phyloP scores from a whole-genome alignment of 2,113 vertebrate genomes.

The Zosterops borbonicus region DNA sequence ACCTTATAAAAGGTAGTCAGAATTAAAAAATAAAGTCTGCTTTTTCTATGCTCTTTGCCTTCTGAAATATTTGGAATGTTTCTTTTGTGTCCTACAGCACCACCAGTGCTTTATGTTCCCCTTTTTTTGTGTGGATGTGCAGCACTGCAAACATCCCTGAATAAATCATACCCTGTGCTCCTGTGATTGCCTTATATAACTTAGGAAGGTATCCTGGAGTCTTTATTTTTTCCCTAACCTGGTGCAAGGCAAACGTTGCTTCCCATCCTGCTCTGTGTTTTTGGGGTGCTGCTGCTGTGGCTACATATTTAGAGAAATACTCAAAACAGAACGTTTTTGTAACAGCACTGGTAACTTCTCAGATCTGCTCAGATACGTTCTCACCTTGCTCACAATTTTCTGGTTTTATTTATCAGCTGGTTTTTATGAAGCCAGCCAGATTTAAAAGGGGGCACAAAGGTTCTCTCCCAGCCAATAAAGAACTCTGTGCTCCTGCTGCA shows the following conservation, averaged over 20 bases:
- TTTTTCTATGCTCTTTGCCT: no score
- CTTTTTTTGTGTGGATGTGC: background rate
- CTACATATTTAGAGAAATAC: background rate
- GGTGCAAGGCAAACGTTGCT: fast-evolving
- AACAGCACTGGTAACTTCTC: background rate
- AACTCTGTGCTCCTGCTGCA: background rate
- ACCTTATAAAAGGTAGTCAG: no score
- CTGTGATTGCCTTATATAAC: background rate
- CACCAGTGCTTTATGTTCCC: background rate
- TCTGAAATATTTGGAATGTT: no score
- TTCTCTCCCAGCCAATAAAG: background rate
- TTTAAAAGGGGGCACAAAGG: background rate
- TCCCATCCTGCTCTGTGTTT: background rate
- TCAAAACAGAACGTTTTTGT: background rate
- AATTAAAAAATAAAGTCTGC: no score
- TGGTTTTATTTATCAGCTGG: background rate
- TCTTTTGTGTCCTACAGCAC: no score
- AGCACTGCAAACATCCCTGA: background rate
- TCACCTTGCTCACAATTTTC: background rate
- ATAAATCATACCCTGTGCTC: background rate
- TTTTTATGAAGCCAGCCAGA: background rate
- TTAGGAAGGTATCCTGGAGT: background rate
- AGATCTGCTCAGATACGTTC: background rate
- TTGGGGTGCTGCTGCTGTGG: background rate
- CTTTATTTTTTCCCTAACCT: background rate